These are phyloP conservation scores for Leucophenga varia DNA, from an alignment of 1,140 invertebrate species.

Conservation along the genomic window DNA sequence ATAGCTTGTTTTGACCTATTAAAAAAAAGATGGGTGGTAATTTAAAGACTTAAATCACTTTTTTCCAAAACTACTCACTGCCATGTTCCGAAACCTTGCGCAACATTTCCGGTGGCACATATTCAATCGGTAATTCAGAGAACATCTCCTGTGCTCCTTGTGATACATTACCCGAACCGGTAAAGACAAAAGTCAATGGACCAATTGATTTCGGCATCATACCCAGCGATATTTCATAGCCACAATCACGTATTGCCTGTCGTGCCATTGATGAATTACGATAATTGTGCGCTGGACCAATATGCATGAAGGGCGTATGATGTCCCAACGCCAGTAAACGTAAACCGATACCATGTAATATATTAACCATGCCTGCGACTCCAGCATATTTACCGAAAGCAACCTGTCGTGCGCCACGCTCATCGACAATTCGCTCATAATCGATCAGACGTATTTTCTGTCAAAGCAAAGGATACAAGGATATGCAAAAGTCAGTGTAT, in stretches of 20 bases:
- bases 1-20: constrained; percentile 86
- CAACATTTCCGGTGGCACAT: constrained; percentile 91
- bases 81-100: constrained; percentile 96
- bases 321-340: constrained; percentile 93
- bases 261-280: constrained; percentile 95
- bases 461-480: constrained; percentile 7
- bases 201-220: constrained; percentile 98
- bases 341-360: constrained; percentile 93
- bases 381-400: constrained; percentile 98
- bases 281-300: constrained; percentile 98
- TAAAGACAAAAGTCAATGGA: constrained; percentile 97
- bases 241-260: constrained; percentile 94
- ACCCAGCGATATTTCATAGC: constrained; percentile 96
- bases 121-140: constrained; percentile 95
- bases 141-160: constrained; percentile 96
- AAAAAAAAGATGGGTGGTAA: neutral
- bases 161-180: constrained; percentile 85
- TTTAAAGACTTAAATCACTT: neutral
- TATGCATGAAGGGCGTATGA: constrained; percentile 99
- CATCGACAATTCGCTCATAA: constrained; percentile 95
- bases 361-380: constrained; percentile 98
- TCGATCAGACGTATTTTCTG: constrained; percentile 95
- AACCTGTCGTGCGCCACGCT: constrained; percentile 85
- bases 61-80: constrained; percentile 66
- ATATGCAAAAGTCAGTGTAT: neutral